Base-by-base conservation (phyloP, 1,140 invertebrate species). In the Drosophila lacteicornis region DNA sequence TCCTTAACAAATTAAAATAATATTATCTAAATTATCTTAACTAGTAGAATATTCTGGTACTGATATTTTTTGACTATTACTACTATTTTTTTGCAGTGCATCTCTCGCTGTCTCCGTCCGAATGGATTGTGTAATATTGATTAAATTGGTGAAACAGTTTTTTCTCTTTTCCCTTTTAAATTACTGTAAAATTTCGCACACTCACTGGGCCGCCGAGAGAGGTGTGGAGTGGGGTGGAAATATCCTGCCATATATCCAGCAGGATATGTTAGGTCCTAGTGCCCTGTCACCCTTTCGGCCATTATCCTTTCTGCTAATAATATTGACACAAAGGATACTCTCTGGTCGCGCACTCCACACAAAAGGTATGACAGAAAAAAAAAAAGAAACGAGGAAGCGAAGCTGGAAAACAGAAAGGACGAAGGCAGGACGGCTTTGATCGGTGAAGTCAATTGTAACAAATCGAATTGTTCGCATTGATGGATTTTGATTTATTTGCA, bases 161-260 rank as follows among this genome's bases (percentile, higher is more conserved):
- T 74, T 75, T 63, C 47, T 22, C 17, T 63, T 38, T 69, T 45
- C 76, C 33, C 75, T 88, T 91, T 86, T 82, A 86, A 91, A 86
- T 91, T 91, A 91, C 86, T 90, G 86, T 91, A 91, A 90, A 90
- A 90, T 90, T 91, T 91, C 82, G 87, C 86, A 91, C 86, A 91
- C 87, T 91, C 86, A 90, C 85, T 69, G 75, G 36, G 53, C 53
- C 36, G 22, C 36, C 22, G 27, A 30, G 27, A 25, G 62, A 42
- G 70, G 57, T 56, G 75, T 60, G 75, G 50, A 0, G 50, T 38
- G 76, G 59, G 50, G 49, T 57, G 60, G 75, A 15, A 53, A 19
- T n/a, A 53, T 15, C 6, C 11, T 36, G 27, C n/a, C 50, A 51
- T 12, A 53, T 19, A 33, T 8, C 33, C 55, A 42, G 55, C n/a